Conservation (phyloP, 1,140 invertebrate species). For the Bombus superbus region DNA sequence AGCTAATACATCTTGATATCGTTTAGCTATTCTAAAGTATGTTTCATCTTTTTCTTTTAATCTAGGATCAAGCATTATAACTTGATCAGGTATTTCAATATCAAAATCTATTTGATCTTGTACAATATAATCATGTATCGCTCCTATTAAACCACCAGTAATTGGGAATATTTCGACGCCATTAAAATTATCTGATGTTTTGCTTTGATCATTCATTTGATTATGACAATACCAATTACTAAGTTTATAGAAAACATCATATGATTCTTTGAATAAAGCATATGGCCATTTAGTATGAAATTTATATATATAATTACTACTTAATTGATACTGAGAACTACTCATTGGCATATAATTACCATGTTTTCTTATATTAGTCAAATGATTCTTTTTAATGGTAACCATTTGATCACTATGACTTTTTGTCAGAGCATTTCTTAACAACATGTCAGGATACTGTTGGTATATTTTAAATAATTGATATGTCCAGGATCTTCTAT, state of each 20-base stretch:
- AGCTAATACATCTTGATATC: constrained; percentile 79
- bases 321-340: constrained; percentile 84
- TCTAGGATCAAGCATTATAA: constrained; percentile 85
- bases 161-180: constrained; percentile 69
- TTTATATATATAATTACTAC: constrained; percentile 80
- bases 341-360: constrained; percentile 83
- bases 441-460: constrained; percentile 86
- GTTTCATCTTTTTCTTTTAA: constrained; percentile 82
- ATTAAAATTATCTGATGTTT: constrained; percentile 10
- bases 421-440: constrained; percentile 84
- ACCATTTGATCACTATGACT: constrained; percentile 85
- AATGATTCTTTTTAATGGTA: constrained; percentile 81
- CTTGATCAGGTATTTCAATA: constrained; percentile 85
- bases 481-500: constrained; percentile 85
- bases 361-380: constrained; percentile 73
- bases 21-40: constrained; percentile 81
- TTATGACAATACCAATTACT: constrained; percentile 63
- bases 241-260: constrained; percentile 72
- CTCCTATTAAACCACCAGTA: constrained; percentile 73
- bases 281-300: constrained; percentile 83
- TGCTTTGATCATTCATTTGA: not conserved
- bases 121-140: constrained; percentile 73
- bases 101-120: constrained; percentile 79
- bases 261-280: constrained; percentile 79
- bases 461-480: constrained; percentile 89